Base-by-base conservation (phyloP, 2,888 invertebrate species). In the Nebria brevicollis region DNA sequence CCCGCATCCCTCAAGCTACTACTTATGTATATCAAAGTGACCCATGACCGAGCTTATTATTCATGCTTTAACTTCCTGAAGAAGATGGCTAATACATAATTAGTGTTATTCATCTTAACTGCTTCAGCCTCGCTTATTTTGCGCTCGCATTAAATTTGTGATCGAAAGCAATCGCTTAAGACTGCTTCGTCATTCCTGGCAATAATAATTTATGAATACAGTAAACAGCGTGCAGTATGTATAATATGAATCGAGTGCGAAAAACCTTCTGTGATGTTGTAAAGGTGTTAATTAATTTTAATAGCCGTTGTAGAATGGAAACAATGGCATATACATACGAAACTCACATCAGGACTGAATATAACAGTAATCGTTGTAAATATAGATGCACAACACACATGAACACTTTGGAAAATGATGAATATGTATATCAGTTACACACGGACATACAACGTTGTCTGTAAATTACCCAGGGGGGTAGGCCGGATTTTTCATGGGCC, bases 341-440 rank as follows among this genome's bases (percentile, higher is more conserved):
- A 54, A 54, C 11, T 54, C 54, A 54, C 54, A 54, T 8, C 54
- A 7, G 11, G 34, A 11, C 26, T 1, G 70, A 25, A 20, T 70
- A 70, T 70, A 70, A 70, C 70, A 70, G 70, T 70, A 70, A 70
- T 65, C 65, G 66, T 76, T 64, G 66, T 76, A 76, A 26, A 76
- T 70, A 76, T 64, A 76, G 4, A 76, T 64, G 20, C 13, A 65
- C 34, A 76, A 13, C 11, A 65, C 15, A 75, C 66, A 20, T 76
- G 66, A n/a, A 64, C 64, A 75, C 20, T 54, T 8, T 54, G 7
- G 11, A 54, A 25, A 70, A 34, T 70, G 70, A 70, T 70, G 70
- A 70, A 70, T 70, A 70, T 70, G 70, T 70, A 54, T 54, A 70
- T 20, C 70, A 70, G 4, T 4, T 6, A 5, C 6, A 7, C 11